Evolutionary conservation across 2,113 vertebrate genomes (phyloP).

Genomic region (Psittacara wagleri): DNA sequence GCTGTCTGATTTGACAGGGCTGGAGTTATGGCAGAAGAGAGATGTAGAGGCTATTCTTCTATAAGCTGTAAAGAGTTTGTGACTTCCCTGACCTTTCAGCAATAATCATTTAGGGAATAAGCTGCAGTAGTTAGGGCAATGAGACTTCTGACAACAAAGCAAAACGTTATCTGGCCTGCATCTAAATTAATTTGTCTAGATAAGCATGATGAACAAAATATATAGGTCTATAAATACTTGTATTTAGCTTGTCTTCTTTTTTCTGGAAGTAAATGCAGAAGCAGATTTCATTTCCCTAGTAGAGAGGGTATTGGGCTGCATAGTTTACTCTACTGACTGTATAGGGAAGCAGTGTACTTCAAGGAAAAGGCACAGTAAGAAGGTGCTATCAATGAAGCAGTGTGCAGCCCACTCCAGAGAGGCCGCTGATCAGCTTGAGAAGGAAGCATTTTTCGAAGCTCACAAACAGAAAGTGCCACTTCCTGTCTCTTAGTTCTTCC

Average conservation of each 20-base stretch:
- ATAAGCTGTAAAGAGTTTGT: not conserved
- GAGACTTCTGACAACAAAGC: not conserved
- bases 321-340: not conserved
- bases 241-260: not conserved
- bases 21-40: not conserved
- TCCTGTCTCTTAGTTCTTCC: not conserved
- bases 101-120: not conserved
- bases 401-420: not conserved
- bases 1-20: not conserved
- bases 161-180: not conserved
- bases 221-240: not conserved
- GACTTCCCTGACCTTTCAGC: not conserved
- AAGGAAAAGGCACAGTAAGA: not conserved
- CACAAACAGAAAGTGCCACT: not conserved
- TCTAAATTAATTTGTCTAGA: slow-evolving; percentile 23
- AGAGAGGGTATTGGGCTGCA: not conserved
- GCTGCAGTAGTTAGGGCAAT: not conserved
- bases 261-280: not conserved
- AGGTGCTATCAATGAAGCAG: not conserved
- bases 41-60: not conserved
- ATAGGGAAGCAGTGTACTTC: not conserved
- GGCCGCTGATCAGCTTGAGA: not conserved
- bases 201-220: slow-evolving; percentile 6
- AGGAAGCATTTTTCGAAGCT: not conserved
- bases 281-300: not conserved